phyloP scores from a whole-genome alignment of 2,888 invertebrate genomes.

The Aphelenchoides bicaudatus region DNA sequence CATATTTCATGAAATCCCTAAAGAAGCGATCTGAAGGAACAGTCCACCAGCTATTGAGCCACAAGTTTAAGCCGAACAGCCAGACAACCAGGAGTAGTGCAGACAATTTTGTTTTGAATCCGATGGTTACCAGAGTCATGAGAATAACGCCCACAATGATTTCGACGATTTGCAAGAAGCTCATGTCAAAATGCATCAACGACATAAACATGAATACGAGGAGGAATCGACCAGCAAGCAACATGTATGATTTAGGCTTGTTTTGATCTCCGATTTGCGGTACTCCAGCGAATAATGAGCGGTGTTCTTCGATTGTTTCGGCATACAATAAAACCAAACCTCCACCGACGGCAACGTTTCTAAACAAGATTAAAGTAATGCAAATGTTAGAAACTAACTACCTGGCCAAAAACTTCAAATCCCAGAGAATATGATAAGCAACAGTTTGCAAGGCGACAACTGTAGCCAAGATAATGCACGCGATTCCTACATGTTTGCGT shows the following conservation, averaged over 20 bases:
- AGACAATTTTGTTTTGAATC: conserved; percentile 96
- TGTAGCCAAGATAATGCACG: conserved; percentile 83
- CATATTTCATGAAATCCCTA: conserved; percentile 98
- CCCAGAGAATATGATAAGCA: conserved; percentile 83
- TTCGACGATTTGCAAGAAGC: conserved; percentile 74
- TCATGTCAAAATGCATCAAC: conserved; percentile 84
- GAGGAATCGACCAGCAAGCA: conserved; percentile 87
- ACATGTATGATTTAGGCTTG: conserved; percentile 91
- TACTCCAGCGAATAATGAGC: conserved; percentile 83
- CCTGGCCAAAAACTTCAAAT: conserved; percentile 85
- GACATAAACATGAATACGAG: conserved; percentile 99
- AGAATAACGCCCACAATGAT: conserved; percentile 83
- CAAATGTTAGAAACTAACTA: conserved; percentile 35
- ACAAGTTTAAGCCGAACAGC: conserved; percentile 80
- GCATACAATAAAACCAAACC: conserved; percentile 91
- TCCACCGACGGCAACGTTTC: conserved; percentile 92
- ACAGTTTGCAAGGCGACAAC: conserved; percentile 84
- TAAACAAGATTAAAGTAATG: conserved; percentile 37
- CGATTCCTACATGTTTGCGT: conserved; percentile 74
- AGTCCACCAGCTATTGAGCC: conserved; percentile 97
- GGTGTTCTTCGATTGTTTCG: conserved; percentile 67
- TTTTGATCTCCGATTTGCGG: conserved; percentile 73
- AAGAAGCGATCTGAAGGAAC: conserved; percentile 90
- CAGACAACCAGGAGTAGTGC: conserved; percentile 87
- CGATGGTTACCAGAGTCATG: conserved; percentile 91